Evolutionary conservation across 1,140 invertebrate genomes (phyloP), one percentile per base, ranked within the genome.

Genomic region (Diorhabda sublineata): DNA sequence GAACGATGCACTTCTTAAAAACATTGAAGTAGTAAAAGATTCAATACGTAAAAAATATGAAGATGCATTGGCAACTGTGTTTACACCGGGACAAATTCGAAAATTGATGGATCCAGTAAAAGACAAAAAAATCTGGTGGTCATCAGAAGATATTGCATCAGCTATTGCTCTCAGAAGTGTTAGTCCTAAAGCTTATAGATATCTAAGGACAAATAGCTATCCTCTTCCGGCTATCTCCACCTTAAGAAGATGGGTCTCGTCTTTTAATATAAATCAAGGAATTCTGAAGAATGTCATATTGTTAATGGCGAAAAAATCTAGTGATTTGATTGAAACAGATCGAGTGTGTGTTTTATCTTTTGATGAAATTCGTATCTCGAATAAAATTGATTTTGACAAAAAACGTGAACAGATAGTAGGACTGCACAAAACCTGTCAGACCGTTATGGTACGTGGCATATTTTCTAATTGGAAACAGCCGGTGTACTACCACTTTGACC

Each of bases 391-490:
- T 6, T 63, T 64, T 8, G 59, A 67, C 8, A 61, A 67, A 44
- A 66, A 61, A 64, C 3, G 8, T 6, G 59, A 72, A 59, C 64
- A 63, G 58, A 58, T 59, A 6, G 42, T 67, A 47, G 65, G 67
- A 41, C 68, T 65, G 7, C 67, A 72, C 42, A 63, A 61, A 60
- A 8, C 64, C 11, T 72, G 71, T 57, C 65, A 69, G 52, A 47
- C 58, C 5, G 68, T 69, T 3, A 69, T 72, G 58, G 59, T 66
- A 41, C 8, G 71, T 11, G 71, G 64, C 3, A 45, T 66, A 26
- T 11, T 64, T 58, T 11, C 58, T 9, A 26, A 58, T 77, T 6
- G 83, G 85, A 74, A 80, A 41, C 62, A 64, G 44, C 62, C 44
- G 3, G 7, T 64, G 42, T 64, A 26, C 45, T 64, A 64, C 45